These are phyloP conservation scores for Phalloptychus januarius DNA, from an alignment of 2,797 vertebrate species.

Conservation along the genomic window DNA sequence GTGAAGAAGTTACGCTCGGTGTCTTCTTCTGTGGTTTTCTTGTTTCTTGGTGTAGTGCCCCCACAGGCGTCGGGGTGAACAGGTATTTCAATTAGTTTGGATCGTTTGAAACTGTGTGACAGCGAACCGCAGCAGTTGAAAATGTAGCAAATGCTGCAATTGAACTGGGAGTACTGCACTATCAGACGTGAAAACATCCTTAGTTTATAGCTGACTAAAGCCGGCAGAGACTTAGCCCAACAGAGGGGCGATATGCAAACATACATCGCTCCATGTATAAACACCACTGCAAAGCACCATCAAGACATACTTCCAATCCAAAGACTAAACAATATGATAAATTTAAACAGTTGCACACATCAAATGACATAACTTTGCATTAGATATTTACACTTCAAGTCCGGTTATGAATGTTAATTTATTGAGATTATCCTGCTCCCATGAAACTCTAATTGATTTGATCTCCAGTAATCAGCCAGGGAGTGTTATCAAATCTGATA, in stretches of 20 bases:
- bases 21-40: too few species aligned
- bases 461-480: constrained; percentile 38
- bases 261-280: neutral
- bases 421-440: constrained; percentile 7
- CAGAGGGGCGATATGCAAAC: neutral
- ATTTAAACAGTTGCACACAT: neutral
- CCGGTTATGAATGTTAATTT: constrained; percentile 3
- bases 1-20: too few species aligned
- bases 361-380: neutral
- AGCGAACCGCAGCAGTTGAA: too few species aligned
- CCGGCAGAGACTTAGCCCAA: too few species aligned
- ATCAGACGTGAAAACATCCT: too few species aligned
- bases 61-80: too few species aligned
- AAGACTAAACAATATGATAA: neutral
- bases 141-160: too few species aligned
- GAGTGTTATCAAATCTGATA: constrained; percentile 58
- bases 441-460: constrained; percentile 34
- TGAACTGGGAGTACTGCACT: too few species aligned
- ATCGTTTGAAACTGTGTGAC: too few species aligned
- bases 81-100: too few species aligned
- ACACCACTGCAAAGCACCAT: neutral
- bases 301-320: neutral
- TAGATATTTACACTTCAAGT: constrained; percentile 13
- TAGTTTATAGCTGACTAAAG: neutral
- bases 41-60: too few species aligned